Conservation (phyloP, 2,888 invertebrate genomes). For the Dicycla oo region DNA sequence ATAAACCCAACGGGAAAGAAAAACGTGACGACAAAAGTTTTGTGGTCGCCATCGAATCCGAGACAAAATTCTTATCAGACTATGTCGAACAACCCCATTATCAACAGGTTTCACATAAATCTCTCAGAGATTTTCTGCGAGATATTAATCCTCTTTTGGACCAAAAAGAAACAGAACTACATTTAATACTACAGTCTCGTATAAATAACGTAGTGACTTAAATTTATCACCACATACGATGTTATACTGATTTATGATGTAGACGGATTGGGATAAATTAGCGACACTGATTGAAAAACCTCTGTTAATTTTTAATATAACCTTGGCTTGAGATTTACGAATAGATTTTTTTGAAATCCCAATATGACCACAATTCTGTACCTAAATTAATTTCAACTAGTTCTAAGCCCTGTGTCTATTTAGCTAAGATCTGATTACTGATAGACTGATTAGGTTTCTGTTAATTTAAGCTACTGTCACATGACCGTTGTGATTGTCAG, state of each 20-base stretch:
- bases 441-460: not conserved
- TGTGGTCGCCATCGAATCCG: slow-evolving; percentile 17
- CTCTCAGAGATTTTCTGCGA: slow-evolving; percentile 41
- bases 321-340: not conserved
- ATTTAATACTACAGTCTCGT: slow-evolving; percentile 44
- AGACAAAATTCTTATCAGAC: slow-evolving; percentile 31
- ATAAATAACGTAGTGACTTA: slow-evolving; percentile 47
- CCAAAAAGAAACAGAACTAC: slow-evolving; percentile 36
- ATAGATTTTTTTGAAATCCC: not conserved
- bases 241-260: slow-evolving; percentile 39
- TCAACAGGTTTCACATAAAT: slow-evolving; percentile 63
- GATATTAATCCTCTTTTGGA: slow-evolving; percentile 56
- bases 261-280: slow-evolving; percentile 29
- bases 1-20: slow-evolving; percentile 17
- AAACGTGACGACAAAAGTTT: slow-evolving; percentile 2
- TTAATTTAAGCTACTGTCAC: not conserved
- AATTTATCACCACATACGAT: slow-evolving; percentile 47
- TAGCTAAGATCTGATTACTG: not conserved
- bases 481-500: not conserved
- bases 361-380: not conserved
- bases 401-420: not conserved
- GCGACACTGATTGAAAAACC: slow-evolving; percentile 13
- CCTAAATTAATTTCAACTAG: not conserved
- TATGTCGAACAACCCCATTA: slow-evolving; percentile 44
- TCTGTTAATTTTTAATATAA: slow-evolving; percentile 8